Base-by-base conservation (phyloP, 2,888 invertebrate genomes). In the Minunthozetes semirufus region DNA sequence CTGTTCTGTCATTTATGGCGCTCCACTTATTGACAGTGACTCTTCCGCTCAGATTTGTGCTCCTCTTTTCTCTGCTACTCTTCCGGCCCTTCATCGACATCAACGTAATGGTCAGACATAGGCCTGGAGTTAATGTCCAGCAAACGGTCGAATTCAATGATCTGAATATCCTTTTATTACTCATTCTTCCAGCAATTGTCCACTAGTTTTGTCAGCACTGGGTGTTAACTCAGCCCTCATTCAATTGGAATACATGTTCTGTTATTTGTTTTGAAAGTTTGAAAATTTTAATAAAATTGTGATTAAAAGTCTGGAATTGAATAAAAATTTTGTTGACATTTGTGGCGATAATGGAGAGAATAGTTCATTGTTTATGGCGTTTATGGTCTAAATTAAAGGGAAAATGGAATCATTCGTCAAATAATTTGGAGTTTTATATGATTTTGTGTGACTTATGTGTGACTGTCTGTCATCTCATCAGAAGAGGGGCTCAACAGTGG, bases 321-420 rank as follows among this genome's bases (percentile, higher is more conserved):
- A 4, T 56, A 8, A 11, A 15, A 11, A 1, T 25, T 25, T 9
- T 63, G 33, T 33, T 63, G 61, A 22, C 59, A 17, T 1, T 19
- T n/a, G 19, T 1, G 25, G 29, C 17, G 33, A 4, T 6, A 33
- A 33, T 4, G 29, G 61, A 33, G 29, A 17, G 27, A 63, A 33
- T 2, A 33, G 33, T 42, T 66, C 68, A 68, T 68, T 68, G 17
- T 46, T 68, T 22, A 5, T 68, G 68, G 42, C 68, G 42, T 42
- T 68, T 68, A 68, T 68, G n/a, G 8, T 68, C 19, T 68, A 46
- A 68, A 68, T 68, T 68, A 68, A 68, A 68, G 68, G n/a, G 22
- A 68, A 68, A 66, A 68, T 46, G 46, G 42, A 68, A 46, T 68
- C 68, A 68, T 68, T 68, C 42, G 5, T 68, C 68, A 68, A 68